Evolutionary conservation across 2,113 vertebrate genomes (phyloP), one percentile per base, ranked within the genome.

Genomic region (Poeciliopsis retropinna): DNA sequence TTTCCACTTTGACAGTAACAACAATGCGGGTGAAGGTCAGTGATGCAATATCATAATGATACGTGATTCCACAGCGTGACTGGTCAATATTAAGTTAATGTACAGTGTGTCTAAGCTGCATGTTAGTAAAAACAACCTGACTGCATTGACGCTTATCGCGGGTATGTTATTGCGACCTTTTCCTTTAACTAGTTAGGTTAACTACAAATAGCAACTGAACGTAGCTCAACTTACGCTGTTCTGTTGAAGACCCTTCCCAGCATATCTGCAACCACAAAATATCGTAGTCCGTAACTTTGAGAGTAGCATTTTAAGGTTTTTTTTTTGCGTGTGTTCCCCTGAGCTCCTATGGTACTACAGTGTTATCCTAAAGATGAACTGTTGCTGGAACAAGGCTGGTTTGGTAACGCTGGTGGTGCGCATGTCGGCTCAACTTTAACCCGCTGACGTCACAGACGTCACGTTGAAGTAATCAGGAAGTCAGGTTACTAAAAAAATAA

Each of bases 361-460:
- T 5, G 29, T 0, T 64, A 31, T 8, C 3, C 0, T n/a, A 5
- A 47, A 37, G 31, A n/a, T 13, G 10, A 34, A n/a, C 31, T 28
- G 60, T 8, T 31, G 41, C 15, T 32, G 32, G 30, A 0, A 34
- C 1, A 27, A 25, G 27, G 17, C 34, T 37, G 13, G 67, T 83
- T 87, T 80, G 79, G 27, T 76, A 68, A 76, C 2, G 1, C 54
- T 51, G 30, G 5, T 15, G 5, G 5, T 41, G 41, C 12, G 41
- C 44, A 47, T 14, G 14, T 14, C 13, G 5, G 15, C 34, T 91
- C 75, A 89, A 85, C 92, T 89, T 60, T 90, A 78, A 91, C 90
- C 91, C 78, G 25, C 0, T 83, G 86, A 88, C 87, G 90, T 92
- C 85, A 29, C 0, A 83, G 83, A 88, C 87, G 89, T 92, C 87